Evolutionary conservation across 2,797 vertebrate genomes (phyloP), one percentile per base, ranked within the genome.

Genomic region (Hozukius guyotensis): DNA sequence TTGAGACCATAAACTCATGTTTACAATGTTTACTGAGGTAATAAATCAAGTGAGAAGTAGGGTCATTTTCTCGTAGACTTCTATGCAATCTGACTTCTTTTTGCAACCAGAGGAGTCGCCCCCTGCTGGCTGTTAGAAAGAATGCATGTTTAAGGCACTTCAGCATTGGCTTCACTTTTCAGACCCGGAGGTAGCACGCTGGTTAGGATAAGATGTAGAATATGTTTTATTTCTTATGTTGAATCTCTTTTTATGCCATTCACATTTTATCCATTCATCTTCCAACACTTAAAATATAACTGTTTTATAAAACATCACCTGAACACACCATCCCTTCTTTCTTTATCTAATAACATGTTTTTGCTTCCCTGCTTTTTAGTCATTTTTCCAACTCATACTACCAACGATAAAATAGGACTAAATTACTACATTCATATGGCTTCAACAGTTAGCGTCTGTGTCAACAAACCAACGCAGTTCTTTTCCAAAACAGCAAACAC

Each of bases 401-500:
- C 42, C 42, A 46, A 4, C 16, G 1, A 31, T 60, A 27, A 64
- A 86, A 76, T 65, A 52, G 11, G 53, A 49, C 36, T 53, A 34
- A 72, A 78, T 56, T 14, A 69, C 46, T 62, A 22, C 12, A 66
- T 53, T 80, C 20, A 69, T 46, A 72, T 32, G 6, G 20, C 78
- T 76, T 60, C 56, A 63, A 32, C 78, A 61, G 38, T 53, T 72
- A 60, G 64, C 8, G 22, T 70, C 20, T 8, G 61, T 60, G 72
- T 81, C 84, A 76, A 83, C 77, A 84, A 70, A 63, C 53, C 24
- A 24, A 32, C 14, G 1, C 22, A 64, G 56, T 56, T 18, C 32
- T 46, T 55, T 82, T 77, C 4, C 20, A 75, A 81, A 87, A 72
- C 65, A 55, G 66, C 57, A 74, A 87, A 83, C 68, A 72, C 18